Percentiles rank a stretch among this genome's conserved stretches.
phyloP scores from a whole-genome alignment of 2,113 vertebrate genomes.

The Shinisaurus crocodilurus region DNA sequence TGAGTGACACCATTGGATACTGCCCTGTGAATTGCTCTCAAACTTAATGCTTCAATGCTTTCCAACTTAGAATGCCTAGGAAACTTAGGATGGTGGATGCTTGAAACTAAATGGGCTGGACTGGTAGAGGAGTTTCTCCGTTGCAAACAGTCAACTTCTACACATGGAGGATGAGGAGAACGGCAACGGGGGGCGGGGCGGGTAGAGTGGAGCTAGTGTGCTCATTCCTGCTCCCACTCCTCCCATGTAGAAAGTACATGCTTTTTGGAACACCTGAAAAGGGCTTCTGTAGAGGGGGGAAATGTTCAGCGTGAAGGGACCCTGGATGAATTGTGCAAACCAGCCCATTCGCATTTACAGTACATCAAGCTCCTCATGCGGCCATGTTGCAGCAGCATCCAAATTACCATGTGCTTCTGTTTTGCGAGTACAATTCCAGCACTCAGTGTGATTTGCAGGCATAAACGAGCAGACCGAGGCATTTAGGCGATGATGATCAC shows the following conservation, averaged over 20 bases:
- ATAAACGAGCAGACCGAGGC: neutral
- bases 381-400: neutral
- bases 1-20: no score
- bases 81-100: neutral
- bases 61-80: neutral
- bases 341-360: neutral
- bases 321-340: neutral
- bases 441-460: neutral
- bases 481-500: conserved; percentile 39
- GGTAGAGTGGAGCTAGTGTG: no score
- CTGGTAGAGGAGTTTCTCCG: no score
- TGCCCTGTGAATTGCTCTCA: no score
- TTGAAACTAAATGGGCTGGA: neutral
- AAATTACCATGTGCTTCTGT: neutral
- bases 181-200: no score
- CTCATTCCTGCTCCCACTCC: no score
- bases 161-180: no score
- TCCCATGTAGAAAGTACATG: no score
- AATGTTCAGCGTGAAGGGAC: neutral
- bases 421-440: neutral
- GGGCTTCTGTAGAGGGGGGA: neutral
- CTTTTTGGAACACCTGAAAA: no score
- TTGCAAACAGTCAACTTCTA: no score
- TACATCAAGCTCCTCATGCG: no score
- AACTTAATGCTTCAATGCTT: no score